A percentile compares a stretch with the other conserved stretches of the same genome.
Conservation (phyloP, 2,888 invertebrate species). For the Agrochola circellaris region DNA sequence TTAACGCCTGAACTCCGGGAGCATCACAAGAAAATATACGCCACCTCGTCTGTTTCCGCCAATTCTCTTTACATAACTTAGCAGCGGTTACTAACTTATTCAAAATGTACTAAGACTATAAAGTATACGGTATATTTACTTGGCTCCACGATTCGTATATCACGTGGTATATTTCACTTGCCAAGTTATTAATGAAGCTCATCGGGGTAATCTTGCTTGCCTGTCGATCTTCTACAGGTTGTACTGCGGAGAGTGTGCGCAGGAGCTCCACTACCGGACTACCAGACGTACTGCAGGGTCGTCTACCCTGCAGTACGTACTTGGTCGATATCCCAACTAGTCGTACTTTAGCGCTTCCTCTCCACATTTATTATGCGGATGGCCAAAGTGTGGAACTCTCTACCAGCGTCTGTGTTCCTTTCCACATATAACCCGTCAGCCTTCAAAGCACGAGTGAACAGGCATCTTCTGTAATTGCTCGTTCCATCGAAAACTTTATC, state of each 20-base stretch:
- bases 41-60: conserved; percentile 12
- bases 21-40: conserved; percentile 23
- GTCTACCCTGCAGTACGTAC: no score
- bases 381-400: neutral
- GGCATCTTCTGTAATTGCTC: neutral
- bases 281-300: neutral
- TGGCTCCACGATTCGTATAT: conserved; percentile 4
- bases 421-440: neutral
- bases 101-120: conserved; percentile 16
- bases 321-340: neutral
- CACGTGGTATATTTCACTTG: neutral
- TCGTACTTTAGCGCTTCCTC: no score
- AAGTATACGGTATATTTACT: conserved; percentile 15
- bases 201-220: neutral
- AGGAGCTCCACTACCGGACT: neutral
- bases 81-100: conserved; percentile 19
- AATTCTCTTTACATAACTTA: conserved; percentile 32
- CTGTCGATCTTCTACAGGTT: neutral
- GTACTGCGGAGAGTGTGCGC: neutral
- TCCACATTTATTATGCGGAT: neutral
- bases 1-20: conserved; percentile 15
- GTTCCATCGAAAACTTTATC: neutral
- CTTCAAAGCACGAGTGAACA: neutral
- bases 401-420: neutral
- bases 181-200: neutral